These are phyloP conservation scores for Apantesis nais DNA, from an alignment of 2,888 invertebrate genomes.

Conservation along the genomic window DNA sequence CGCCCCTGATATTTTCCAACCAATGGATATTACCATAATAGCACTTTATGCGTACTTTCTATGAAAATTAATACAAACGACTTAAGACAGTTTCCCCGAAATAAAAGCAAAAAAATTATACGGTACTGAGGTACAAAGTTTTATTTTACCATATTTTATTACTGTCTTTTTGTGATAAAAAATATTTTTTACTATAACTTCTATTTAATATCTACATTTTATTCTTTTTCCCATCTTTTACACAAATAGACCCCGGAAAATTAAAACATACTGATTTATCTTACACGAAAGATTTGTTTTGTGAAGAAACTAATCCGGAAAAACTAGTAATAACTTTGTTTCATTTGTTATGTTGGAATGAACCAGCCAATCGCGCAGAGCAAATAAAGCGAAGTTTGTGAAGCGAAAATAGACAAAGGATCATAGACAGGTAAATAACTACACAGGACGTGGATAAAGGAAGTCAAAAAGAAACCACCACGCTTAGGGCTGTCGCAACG, in stretches of 20 bases:
- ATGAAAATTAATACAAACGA: constrained; percentile 55
- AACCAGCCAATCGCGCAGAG: constrained; percentile 77
- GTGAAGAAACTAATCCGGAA: constrained; percentile 70
- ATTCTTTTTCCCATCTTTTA: constrained; percentile 11
- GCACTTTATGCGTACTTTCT: constrained; percentile 49
- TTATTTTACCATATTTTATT: constrained; percentile 12
- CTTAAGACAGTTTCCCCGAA: constrained; percentile 45
- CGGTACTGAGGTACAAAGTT: constrained; percentile 10
- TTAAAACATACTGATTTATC: constrained; percentile 40
- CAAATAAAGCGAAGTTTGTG: constrained; percentile 79
- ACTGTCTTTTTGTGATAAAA: constrained; percentile 7
- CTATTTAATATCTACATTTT: constrained; percentile 2
- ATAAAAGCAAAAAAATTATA: constrained; percentile 23
- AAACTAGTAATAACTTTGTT: constrained; percentile 76
- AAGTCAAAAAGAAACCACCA: constrained; percentile 52
- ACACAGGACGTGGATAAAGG: constrained; percentile 69
- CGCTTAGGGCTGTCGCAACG: constrained; percentile 60
- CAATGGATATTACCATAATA: constrained; percentile 47
- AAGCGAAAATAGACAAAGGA: constrained; percentile 82
- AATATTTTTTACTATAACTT: constrained; percentile 4
- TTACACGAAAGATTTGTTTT: constrained; percentile 50
- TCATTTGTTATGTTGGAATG: constrained; percentile 78
- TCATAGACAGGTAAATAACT: constrained; percentile 81
- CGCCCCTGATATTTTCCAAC: constrained; percentile 43
- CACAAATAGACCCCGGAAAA: constrained; percentile 24